Percentiles rank a stretch among this genome's conserved stretches.
Conservation (phyloP, 2,888 invertebrate genomes). For the Podotricha telesiphe region DNA sequence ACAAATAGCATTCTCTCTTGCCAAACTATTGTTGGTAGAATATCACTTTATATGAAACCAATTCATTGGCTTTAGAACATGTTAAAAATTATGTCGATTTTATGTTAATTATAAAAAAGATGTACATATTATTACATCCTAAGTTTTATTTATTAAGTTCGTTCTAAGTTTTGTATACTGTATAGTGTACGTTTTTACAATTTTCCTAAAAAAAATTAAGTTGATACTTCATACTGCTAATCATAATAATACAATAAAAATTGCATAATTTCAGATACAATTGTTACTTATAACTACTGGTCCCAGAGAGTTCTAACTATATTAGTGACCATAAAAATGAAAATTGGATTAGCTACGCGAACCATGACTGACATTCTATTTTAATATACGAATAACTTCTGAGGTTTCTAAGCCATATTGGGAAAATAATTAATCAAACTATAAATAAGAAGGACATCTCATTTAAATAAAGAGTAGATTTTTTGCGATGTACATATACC, state of each 20-base stretch:
- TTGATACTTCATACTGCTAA: neutral
- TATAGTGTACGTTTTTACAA: too few species aligned
- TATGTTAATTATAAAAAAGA: too few species aligned
- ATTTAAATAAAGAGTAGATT: neutral
- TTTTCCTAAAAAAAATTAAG: neutral
- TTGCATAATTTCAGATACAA: neutral
- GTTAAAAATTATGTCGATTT: too few species aligned
- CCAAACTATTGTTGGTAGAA: too few species aligned
- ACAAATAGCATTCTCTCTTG: too few species aligned
- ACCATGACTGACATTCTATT: slow-evolving; percentile 7
- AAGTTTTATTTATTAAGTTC: too few species aligned
- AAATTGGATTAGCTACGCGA: slow-evolving; percentile 18
- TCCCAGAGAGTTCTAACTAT: neutral
- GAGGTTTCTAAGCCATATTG: slow-evolving; percentile 16
- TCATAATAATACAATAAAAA: neutral
- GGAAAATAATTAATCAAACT: slow-evolving; percentile 6
- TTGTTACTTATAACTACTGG: neutral
- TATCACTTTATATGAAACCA: too few species aligned
- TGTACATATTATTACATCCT: too few species aligned
- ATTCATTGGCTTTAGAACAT: too few species aligned
- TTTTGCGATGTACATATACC: neutral
- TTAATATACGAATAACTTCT: slow-evolving; percentile 12
- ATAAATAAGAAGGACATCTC: neutral
- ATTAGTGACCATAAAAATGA: slow-evolving; percentile 5
- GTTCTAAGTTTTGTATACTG: too few species aligned